Percentiles rank a stretch among this genome's conserved stretches.
These are phyloP conservation scores for Porites australiensis DNA, from an alignment of 64 coral and sea anemone species.

Conservation along the genomic window DNA sequence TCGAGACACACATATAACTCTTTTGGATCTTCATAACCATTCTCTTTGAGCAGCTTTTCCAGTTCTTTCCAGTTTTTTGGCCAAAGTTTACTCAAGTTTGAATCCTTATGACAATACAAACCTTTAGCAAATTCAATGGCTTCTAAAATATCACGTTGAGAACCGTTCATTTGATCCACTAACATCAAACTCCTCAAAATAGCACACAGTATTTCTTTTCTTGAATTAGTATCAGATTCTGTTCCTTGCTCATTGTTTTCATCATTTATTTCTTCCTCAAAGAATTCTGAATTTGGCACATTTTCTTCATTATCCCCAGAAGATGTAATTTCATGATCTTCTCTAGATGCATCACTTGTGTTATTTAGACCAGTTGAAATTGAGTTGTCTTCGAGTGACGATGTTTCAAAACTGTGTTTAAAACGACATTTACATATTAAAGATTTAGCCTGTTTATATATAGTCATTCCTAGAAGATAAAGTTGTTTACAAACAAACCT, in stretches of 20 bases:
- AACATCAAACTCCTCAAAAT: not conserved
- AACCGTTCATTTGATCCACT: constrained; percentile 22
- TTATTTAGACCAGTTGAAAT: no score
- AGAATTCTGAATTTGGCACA: not conserved
- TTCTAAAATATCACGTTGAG: not conserved
- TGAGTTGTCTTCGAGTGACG: no score
- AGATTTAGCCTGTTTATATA: no score
- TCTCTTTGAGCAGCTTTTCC: not conserved
- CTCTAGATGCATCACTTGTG: no score
- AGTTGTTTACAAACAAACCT: no score
- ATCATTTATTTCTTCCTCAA: not conserved
- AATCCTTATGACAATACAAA: not conserved
- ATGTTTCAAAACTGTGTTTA: no score
- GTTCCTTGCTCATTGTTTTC: not conserved
- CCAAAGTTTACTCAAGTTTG: not conserved
- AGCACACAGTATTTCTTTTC: constrained; percentile 33
- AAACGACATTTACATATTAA: no score
- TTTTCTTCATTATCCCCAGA: not conserved
- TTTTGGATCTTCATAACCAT: constrained; percentile 13
- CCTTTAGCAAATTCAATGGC: not conserved
- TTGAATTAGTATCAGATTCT: not conserved
- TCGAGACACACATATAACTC: constrained; percentile 6
- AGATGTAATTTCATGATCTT: not conserved
- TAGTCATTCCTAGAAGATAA: no score
- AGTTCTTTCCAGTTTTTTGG: constrained; percentile 16